These are phyloP conservation scores for Eucidaris tribuloides DNA, from an alignment of 35 echinoderm and acorn worm species.

Conservation along the genomic window DNA sequence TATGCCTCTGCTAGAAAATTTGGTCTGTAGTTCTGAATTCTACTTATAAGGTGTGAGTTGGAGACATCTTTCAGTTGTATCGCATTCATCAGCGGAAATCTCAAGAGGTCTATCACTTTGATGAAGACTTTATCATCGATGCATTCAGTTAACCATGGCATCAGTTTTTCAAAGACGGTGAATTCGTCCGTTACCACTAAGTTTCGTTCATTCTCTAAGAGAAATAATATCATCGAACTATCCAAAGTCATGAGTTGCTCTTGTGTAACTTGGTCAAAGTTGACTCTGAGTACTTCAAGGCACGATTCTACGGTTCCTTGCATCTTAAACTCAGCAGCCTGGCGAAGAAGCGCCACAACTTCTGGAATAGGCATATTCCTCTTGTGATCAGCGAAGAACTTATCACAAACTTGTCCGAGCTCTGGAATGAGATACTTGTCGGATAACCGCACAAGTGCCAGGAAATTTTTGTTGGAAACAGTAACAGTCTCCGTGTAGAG, in stretches of 20 bases:
- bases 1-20: not conserved
- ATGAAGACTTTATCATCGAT: not conserved
- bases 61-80: constrained; percentile 2
- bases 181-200: constrained; percentile 68
- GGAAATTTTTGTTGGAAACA: constrained; percentile 25
- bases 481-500: constrained; percentile 58
- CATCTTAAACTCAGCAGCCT: constrained; percentile 24
- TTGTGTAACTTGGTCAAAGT: constrained; percentile 33
- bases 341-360: not conserved
- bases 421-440: constrained; percentile 63
- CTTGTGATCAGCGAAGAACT: constrained; percentile 38
- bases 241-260: constrained; percentile 34
- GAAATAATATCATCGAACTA: not conserved
- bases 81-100: constrained; percentile 63
- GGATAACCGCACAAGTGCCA: constrained; percentile 51
- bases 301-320: constrained; percentile 22
- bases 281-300: constrained; percentile 31
- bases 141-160: constrained; percentile 21
- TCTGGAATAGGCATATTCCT: constrained; percentile 37
- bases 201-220: constrained; percentile 29
- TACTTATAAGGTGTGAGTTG: not conserved
- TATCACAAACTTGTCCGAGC: constrained; percentile 45
- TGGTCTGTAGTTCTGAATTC: not conserved
- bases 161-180: constrained; percentile 13
- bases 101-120: constrained; percentile 24